A percentile compares a stretch with the other conserved stretches of the same genome.
Evolutionary conservation across 2,888 invertebrate species (phyloP).

Genomic region (Oscheius myriophilus): DNA sequence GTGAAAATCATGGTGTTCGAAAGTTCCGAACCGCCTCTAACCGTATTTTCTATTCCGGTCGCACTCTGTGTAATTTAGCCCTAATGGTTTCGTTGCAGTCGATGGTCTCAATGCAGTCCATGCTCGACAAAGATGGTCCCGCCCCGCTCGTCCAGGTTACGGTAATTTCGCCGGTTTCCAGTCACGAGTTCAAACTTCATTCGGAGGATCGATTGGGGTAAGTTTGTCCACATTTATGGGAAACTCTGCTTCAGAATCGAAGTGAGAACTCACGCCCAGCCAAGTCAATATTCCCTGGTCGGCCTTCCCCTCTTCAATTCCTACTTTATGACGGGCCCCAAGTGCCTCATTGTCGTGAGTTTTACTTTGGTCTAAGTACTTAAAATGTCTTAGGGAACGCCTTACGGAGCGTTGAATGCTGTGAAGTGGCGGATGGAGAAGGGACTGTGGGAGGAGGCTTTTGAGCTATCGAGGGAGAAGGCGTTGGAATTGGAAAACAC

Average conservation of each 20-base stretch:
- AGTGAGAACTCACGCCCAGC: constrained; percentile 33
- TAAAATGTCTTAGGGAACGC: constrained; percentile 49
- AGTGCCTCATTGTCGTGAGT: constrained; percentile 61
- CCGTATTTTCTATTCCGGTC: background rate
- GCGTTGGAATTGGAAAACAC: constrained; percentile 35
- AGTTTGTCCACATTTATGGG: background rate
- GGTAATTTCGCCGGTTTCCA: constrained; percentile 41
- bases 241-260: constrained; percentile 33
- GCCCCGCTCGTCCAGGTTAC: constrained; percentile 41
- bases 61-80: no score
- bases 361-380: background rate
- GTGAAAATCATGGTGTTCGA: no score
- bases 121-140: constrained; percentile 34
- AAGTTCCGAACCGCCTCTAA: constrained; percentile 10
- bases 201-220: constrained; percentile 38
- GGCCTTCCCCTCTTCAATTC: constrained; percentile 53
- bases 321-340: constrained; percentile 61
- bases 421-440: constrained; percentile 67
- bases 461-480: constrained; percentile 51
- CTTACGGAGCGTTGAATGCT: constrained; percentile 63
- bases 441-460: constrained; percentile 58
- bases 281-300: constrained; percentile 43
- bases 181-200: constrained; percentile 43
- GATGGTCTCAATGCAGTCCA: constrained; percentile 33
- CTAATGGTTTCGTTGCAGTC: constrained; percentile 32